A percentile compares a stretch with the other conserved stretches of the same genome.
Conservation (phyloP, 2,888 invertebrate genomes). For the Artemia sinica region DNA sequence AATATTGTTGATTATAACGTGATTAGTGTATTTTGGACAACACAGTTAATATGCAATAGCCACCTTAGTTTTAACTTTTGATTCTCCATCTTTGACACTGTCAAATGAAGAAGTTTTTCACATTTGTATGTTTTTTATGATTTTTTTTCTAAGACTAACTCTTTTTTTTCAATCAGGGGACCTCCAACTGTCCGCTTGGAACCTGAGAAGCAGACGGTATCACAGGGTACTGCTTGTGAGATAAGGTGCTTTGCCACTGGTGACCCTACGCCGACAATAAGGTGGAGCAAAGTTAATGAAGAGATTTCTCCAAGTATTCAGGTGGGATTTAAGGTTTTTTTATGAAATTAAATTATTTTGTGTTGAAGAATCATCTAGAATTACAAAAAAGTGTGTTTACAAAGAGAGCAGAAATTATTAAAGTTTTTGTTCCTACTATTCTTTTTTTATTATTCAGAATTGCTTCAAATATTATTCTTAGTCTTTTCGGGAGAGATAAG, state of each 20-base stretch:
- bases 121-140: background rate
- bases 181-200: constrained; percentile 41
- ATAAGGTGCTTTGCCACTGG: constrained; percentile 60
- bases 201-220: constrained; percentile 45
- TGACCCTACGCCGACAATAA: constrained; percentile 52
- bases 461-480: no score
- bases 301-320: constrained; percentile 33
- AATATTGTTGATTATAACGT: no score
- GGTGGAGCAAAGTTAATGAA: constrained; percentile 53
- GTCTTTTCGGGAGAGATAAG: no score
- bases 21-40: no score
- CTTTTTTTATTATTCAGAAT: no score
- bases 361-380: no score
- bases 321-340: constrained; percentile 31
- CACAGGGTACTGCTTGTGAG: constrained; percentile 46
- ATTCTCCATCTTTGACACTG: background rate
- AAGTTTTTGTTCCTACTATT: no score
- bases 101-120: constrained; percentile 14
- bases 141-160: background rate
- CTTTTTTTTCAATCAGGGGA: constrained; percentile 27
- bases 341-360: no score
- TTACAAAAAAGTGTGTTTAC: no score
- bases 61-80: constrained; percentile 11
- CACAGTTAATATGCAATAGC: background rate
- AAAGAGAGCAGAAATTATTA: no score